Conservation (phyloP, 2,888 invertebrate genomes). For the Aromia moschata region DNA sequence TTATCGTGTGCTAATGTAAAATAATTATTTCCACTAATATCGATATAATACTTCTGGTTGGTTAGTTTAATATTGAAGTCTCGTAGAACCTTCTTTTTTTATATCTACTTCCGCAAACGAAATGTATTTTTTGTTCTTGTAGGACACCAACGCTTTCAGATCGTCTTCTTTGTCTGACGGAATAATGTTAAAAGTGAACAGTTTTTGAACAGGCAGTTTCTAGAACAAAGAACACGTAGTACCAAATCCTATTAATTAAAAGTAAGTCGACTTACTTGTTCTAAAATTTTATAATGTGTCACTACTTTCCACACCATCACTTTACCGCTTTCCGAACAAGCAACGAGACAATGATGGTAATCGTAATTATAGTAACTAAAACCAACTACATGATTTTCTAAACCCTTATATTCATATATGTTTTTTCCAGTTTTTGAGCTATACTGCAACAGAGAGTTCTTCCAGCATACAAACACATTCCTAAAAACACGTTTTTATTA, state of each 20-base stretch:
- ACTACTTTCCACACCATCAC: slow-evolving; percentile 68
- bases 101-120: slow-evolving; percentile 41
- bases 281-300: slow-evolving; percentile 64
- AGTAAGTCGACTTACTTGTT: slow-evolving; percentile 61
- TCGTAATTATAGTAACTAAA: slow-evolving; percentile 63
- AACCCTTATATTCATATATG: slow-evolving; percentile 67
- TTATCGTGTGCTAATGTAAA: slow-evolving; percentile 47
- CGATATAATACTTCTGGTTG: slow-evolving; percentile 38
- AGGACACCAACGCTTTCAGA: slow-evolving; percentile 46
- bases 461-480: slow-evolving; percentile 69
- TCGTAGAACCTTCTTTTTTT: slow-evolving; percentile 31
- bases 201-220: slow-evolving; percentile 39
- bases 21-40: slow-evolving; percentile 45
- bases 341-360: slow-evolving; percentile 63
- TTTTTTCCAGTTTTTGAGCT: slow-evolving; percentile 73
- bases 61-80: slow-evolving; percentile 33
- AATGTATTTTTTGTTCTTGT: slow-evolving; percentile 29
- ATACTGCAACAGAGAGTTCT: slow-evolving; percentile 71
- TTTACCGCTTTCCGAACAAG: slow-evolving; percentile 68
- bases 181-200: slow-evolving; percentile 44
- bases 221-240: slow-evolving; percentile 33
- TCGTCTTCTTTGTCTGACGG: slow-evolving; percentile 38
- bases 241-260: too few species aligned
- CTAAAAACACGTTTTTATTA: slow-evolving; percentile 64
- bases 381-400: slow-evolving; percentile 65